These are phyloP conservation scores for Drosophila paranaensis DNA, from an alignment of 2,888 invertebrate species.

Conservation along the genomic window DNA sequence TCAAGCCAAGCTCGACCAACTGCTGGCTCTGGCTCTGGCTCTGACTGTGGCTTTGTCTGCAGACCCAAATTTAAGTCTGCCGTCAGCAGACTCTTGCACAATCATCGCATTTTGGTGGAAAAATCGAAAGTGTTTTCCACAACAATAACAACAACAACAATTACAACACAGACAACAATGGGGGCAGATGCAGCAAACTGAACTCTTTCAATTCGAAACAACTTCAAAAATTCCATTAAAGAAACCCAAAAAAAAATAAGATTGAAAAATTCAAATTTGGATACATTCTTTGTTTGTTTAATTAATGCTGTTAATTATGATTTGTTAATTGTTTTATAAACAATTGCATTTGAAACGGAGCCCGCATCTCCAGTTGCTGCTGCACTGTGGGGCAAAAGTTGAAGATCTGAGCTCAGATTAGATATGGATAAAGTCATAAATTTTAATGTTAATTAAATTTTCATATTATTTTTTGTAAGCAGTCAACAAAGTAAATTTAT, in stretches of 20 bases:
- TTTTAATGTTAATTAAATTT: no score
- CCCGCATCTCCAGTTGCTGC: conserved; percentile 30
- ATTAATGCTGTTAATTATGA: conserved; percentile 60
- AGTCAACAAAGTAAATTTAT: no score
- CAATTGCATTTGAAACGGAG: conserved; percentile 44
- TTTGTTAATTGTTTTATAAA: conserved; percentile 66
- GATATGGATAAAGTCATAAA: background rate
- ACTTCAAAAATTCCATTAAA: conserved; percentile 28
- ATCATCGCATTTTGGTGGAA: conserved; percentile 29
- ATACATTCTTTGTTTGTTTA: conserved; percentile 36
- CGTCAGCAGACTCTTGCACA: conserved; percentile 35
- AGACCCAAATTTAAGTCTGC: conserved; percentile 23
- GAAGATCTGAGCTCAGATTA: background rate
- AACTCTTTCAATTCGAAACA: conserved; percentile 15
- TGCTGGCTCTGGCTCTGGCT: conserved; percentile 24
- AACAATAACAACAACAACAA: conserved; percentile 26
- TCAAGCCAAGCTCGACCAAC: conserved; percentile 24
- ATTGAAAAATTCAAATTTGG: conserved; percentile 3
- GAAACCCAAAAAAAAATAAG: conserved; percentile 2
- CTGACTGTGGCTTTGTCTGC: conserved; percentile 8
- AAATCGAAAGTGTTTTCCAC: conserved; percentile 54
- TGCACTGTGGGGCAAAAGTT: conserved; percentile 30
- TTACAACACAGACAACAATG: background rate
- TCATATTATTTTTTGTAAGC: no score
- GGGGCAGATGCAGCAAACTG: conserved; percentile 3